Base-by-base conservation (phyloP, 1,140 invertebrate genomes). In the Macrobrachium rosenbergii region DNA sequence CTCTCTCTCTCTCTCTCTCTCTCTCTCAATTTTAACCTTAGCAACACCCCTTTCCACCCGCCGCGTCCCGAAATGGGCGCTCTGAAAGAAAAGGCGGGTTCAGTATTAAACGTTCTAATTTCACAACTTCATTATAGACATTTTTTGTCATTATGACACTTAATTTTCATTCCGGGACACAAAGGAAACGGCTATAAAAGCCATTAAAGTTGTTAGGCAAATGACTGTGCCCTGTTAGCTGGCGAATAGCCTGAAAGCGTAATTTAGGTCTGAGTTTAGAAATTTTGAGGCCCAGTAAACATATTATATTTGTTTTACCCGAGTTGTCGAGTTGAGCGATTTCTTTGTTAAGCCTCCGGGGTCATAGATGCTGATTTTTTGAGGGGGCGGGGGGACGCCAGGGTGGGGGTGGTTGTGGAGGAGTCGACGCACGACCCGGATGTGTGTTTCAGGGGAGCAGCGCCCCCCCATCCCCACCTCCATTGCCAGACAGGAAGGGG, bases 131-230 rank as follows among this genome's bases (percentile, higher is more conserved):
- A 88, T 88, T 88, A 88, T 62, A 83, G 81, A 69, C 62, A 88
- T 88, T 88, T 88, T 88, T 88, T 88, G 87, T 88, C 87, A 88
- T 88, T 88, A 88, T 88, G 80, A 88, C 87, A 88, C 87, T 88
- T 88, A 82, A 88, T 88, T 88, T 88, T 88, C 80, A 88, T 88
- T 88, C 82, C 78, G 77, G 87, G 64, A 81, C 80, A 88, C 87
- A 88, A 88, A 88, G 87, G 87, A 76, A 82, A 76, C 81, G 82
- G 62, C 76, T 59, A 73, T 78, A 76, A 83, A 81, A 82, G 80
- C 73, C 45, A 82, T 88, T 88, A 88, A 88, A 88, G 87, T 88
- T 88, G 87, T 88, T 88, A 88, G 87, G 69, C 87, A 82, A 88
- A 82, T 79, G 87, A 88, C 28, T 37, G 77, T 78, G 87, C 63